Evolutionary conservation across 2,797 vertebrate genomes (phyloP).

Genomic region (Pangasius djambal): DNA sequence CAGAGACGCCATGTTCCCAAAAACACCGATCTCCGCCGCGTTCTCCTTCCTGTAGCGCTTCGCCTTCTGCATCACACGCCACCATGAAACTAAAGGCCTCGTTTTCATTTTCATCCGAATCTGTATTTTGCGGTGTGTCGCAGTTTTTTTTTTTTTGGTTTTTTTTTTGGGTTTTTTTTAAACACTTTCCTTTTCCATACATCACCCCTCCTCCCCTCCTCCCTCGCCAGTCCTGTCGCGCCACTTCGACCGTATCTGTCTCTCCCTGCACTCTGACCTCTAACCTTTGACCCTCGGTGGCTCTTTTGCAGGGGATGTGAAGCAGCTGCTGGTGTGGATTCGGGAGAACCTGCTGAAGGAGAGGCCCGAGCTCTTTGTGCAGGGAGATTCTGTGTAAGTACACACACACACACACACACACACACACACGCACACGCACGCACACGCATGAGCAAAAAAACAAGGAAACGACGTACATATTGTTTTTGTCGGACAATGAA

Average conservation of each 20-base stretch:
- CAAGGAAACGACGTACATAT: not conserved
- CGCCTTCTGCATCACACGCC: not conserved
- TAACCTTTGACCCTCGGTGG: constrained; percentile 71
- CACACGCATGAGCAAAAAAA: not conserved
- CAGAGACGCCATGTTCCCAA: not conserved
- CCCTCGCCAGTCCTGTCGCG: constrained; percentile 73
- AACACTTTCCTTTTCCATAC: not conserved
- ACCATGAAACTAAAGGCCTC: constrained; percentile 28
- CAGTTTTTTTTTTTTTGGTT: not conserved
- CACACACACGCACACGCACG: constrained; percentile 13
- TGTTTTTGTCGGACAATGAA: not conserved
- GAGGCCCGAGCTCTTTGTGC: constrained; percentile 92
- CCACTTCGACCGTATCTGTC: constrained; percentile 79
- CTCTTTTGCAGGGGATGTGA: constrained; percentile 78
- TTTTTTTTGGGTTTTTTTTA: too few relatives aligned
- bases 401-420: constrained; percentile 41
- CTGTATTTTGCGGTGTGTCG: not conserved
- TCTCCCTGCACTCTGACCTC: constrained; percentile 75
- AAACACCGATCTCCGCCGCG: constrained; percentile 24
- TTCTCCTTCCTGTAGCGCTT: constrained; percentile 48
- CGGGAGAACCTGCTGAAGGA: constrained; percentile 92
- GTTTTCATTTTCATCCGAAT: not conserved
- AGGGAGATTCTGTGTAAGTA: constrained; percentile 95
- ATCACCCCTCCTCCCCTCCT: not conserved
- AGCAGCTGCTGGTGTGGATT: constrained; percentile 95